phyloP scores from a whole-genome alignment of 1,140 invertebrate genomes.

The Drosophila pruinosa region DNA sequence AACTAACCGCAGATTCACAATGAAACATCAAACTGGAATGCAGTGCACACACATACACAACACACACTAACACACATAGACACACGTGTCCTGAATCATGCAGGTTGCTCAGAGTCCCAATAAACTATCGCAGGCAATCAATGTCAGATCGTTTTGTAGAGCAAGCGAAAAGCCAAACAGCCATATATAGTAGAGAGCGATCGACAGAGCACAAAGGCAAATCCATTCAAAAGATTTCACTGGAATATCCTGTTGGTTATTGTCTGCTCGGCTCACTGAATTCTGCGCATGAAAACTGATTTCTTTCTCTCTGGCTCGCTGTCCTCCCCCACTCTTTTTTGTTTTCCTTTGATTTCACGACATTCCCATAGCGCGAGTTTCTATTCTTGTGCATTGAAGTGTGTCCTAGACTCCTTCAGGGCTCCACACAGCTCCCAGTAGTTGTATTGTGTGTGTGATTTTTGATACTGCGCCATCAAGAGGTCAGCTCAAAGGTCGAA shows the following conservation, averaged over 20 bases:
- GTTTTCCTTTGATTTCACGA: slow-evolving; percentile 55
- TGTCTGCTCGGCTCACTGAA: slow-evolving; percentile 27
- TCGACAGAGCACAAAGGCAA: slow-evolving; percentile 19
- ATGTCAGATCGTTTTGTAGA: slow-evolving; percentile 65
- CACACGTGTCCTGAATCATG: slow-evolving; percentile 43
- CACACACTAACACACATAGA: background rate
- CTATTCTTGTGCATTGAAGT: slow-evolving; percentile 40
- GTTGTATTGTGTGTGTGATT: background rate
- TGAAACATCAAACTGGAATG: slow-evolving; percentile 30
- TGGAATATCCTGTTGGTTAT: slow-evolving; percentile 60
- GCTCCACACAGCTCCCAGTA: background rate
- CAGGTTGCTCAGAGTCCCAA: slow-evolving; percentile 37
- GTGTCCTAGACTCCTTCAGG: background rate
- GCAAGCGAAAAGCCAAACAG: slow-evolving; percentile 42
- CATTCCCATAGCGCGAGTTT: slow-evolving; percentile 44
- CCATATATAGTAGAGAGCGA: too few relatives aligned
- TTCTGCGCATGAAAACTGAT: slow-evolving; percentile 66
- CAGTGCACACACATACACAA: slow-evolving; percentile 15
- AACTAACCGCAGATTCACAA: slow-evolving; percentile 74
- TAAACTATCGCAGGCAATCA: slow-evolving; percentile 72
- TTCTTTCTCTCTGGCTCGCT: slow-evolving; percentile 18
- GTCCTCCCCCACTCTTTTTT: background rate
- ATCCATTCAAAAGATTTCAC: slow-evolving; percentile 62
- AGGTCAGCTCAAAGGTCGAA: slow-evolving; percentile 42
- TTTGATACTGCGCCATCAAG: slow-evolving; percentile 29